Evolutionary conservation across 2,888 invertebrate genomes (phyloP).

Genomic region (Pachycephus smyrnensis): DNA sequence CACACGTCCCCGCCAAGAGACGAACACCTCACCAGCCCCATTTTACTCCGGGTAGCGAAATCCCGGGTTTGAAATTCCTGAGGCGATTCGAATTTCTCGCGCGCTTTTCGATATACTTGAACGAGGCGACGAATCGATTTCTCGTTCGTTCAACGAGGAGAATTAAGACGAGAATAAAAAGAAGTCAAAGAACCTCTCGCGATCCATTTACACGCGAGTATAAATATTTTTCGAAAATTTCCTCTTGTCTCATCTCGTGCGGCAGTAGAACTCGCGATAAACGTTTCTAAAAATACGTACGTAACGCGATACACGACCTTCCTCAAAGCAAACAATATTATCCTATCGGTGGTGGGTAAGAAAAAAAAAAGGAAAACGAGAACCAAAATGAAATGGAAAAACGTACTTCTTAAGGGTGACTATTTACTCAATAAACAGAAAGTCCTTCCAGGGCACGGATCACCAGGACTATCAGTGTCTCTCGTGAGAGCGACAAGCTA

Average conservation of each 20-base stretch:
- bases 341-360: not conserved
- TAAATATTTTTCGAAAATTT: not conserved
- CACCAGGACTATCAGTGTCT: not conserved
- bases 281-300: not conserved
- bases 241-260: not conserved
- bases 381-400: not conserved
- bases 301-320: not conserved
- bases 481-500: not conserved
- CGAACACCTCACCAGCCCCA: not conserved
- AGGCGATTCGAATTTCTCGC: not conserved
- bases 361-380: not conserved
- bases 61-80: not conserved
- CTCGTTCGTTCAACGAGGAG: not conserved
- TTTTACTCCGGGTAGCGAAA: not conserved
- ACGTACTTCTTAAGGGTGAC: conserved; percentile 21
- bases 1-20: not conserved
- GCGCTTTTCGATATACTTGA: not conserved
- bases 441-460: not conserved
- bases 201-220: not conserved
- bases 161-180: not conserved
- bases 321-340: not conserved
- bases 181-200: not conserved
- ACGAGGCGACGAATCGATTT: not conserved
- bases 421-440: conserved; percentile 19
- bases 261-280: not conserved